Evolutionary conservation across 2,888 invertebrate genomes (phyloP), one percentile per base, ranked within the genome.

Genomic region (Adelognathus sp.): DNA sequence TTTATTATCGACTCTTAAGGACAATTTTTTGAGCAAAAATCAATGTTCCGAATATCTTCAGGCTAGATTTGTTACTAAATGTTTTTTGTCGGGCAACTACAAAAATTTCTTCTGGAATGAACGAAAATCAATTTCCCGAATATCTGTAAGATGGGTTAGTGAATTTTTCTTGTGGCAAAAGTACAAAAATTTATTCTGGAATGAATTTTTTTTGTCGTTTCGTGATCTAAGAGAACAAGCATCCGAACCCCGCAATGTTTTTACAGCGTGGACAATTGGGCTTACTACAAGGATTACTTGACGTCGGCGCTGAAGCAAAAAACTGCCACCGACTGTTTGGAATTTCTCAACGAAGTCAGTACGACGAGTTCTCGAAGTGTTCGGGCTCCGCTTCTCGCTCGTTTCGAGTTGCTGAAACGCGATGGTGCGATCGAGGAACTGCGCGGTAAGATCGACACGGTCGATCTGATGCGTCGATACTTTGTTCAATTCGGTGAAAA

Each of bases 331-430:
- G 89, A 90, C 66, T 91, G 92, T 75, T 83, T 90, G 33, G 83
- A 88, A 41, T 92, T 92, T 84, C 84, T 92, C n/a, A 87, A 89
- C 64, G 87, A 89, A 50, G 87, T 90, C 66, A 86, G 86, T 24
- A 82, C 80, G 6, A 81, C 79, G 2, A 86, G 86, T 2, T 87
- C 86, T 2, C 87, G 86, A 33, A 88, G 87, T 77, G 92, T 95
- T 29, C 92, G 98, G 79, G 98, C 97, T 0, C 97, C 98, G 0
- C 96, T 96, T 90, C 93, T 98, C 84, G 98, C 97, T 3, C 94
- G 96, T 31, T 92, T 98, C 80, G 97, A 98, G 88, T 91, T 97
- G 29, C 95, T 94, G 92, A 86, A 93, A 94, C 81, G 93, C 95
- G 71, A 64, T 5, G 74, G 56, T 9, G 18, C 61, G 3, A 87